A percentile compares a stretch with the other conserved stretches of the same genome.
Conservation (phyloP, 2,888 invertebrate genomes). For the Urechis unicinctus region DNA sequence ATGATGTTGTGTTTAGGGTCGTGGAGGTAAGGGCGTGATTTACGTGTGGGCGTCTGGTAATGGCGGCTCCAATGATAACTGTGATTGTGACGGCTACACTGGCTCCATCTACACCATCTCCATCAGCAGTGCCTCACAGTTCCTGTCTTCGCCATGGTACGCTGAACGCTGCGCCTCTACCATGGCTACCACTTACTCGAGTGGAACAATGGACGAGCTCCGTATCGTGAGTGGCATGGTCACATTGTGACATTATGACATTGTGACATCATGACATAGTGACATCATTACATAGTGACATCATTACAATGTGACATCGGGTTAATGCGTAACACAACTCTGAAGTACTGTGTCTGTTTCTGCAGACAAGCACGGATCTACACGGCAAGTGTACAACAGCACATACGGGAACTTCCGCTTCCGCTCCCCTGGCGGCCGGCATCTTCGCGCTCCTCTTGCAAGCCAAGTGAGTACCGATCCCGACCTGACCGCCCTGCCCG, state of each 20-base stretch:
- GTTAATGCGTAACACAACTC: not conserved
- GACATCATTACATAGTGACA: too few species aligned
- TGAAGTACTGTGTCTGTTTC: not conserved
- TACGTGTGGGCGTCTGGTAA: conserved; percentile 93
- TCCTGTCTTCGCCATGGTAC: conserved; percentile 71
- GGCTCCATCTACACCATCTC: conserved; percentile 80
- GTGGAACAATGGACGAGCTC: conserved; percentile 66
- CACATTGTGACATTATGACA: too few species aligned
- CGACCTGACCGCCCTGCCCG: too few species aligned
- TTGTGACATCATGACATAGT: too few species aligned
- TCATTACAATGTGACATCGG: not conserved
- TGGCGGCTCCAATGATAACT: conserved; percentile 79
- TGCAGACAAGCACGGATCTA: conserved; percentile 78
- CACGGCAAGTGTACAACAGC: conserved; percentile 75
- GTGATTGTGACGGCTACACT: conserved; percentile 86
- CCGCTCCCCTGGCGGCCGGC: conserved; percentile 86
- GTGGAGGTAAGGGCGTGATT: conserved; percentile 74
- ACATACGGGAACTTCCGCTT: conserved; percentile 89
- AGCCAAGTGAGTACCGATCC: conserved; percentile 71
- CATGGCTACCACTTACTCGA: conserved; percentile 81
- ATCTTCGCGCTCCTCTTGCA: conserved; percentile 80
- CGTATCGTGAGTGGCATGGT: conserved; percentile 67
- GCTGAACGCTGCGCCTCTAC: conserved; percentile 85
- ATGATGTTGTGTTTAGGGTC: conserved; percentile 50
- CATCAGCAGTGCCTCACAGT: conserved; percentile 78